Evolutionary conservation across 2,797 vertebrate species (phyloP), one percentile per base, ranked within the genome.

Genomic region (Taeniopygia guttata): DNA sequence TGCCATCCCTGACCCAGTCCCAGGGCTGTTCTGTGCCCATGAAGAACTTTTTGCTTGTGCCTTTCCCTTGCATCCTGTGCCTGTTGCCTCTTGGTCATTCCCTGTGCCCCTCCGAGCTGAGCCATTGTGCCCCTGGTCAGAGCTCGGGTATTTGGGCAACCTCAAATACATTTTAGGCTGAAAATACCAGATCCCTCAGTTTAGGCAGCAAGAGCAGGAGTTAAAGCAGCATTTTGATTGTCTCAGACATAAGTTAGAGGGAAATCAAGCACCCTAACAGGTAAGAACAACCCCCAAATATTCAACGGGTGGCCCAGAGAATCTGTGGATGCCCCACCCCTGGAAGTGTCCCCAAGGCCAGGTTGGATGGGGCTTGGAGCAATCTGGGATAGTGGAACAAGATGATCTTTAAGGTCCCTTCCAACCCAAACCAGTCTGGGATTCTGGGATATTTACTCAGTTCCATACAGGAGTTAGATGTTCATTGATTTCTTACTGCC

Each of bases 81-180:
- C 38, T 34, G 11, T 48, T 40, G 9, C 20, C 32, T 36, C 66
- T 21, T 26, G 48, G 21, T 29, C 19, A 32, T 38, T n/a, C 7
- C 2, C 43, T 56, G 9, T 56, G 9, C 11, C 8, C 30, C 54
- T 34, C 30, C n/a, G 80, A 18, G 64, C 25, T 64, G 74, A 64
- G 40, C 56, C 8, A 1, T 17, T 0, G 0, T 13, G 3, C 19
- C 13, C 49, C 38, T 5, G 11, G 0, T 7, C 17, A 52, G 18
- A 78, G n/a, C 49, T 75, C 15, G 4, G 38, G 7, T 23, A 3
- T 48, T 38, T 51, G 48, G 56, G 29, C 36, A 34, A 36, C 30
- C 21, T 59, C 60, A 55, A 23, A 23, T 7, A 1, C 3, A 2
- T 15, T 40, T 82, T 20, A 18, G 80, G 45, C 43, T 87, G 43